Evolutionary conservation across 2,797 vertebrate genomes (phyloP), one percentile per base, ranked within the genome.

Genomic region (Rhodeus uyekii): DNA sequence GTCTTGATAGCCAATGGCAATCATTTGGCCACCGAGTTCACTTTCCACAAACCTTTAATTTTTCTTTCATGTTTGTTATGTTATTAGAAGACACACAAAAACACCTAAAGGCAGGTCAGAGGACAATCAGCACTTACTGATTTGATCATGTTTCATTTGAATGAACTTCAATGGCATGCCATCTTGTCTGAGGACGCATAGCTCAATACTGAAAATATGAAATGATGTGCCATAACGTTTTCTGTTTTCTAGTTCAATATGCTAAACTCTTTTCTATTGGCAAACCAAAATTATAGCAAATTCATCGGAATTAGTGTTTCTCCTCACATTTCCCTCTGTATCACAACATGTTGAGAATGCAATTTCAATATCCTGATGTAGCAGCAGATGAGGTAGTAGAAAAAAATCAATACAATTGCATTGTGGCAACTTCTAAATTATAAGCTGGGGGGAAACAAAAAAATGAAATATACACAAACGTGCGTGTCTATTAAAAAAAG

Each of bases 301-400:
- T 36, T 58, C 64, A 44, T 46, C 29, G 32, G 19, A 69, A 68
- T 63, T 73, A 68, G 39, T 63, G 68, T 76, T 80, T 29, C 48
- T 29, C 69, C 24, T 78, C 7, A 61, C 60, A 67, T 78, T 75
- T 81, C 22, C 19, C 55, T 73, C 55, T 27, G 24, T 78, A 64
- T 76, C 80, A 68, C 80, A 72, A 50, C 42, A 42, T 67, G 27
- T 78, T 53, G 27, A 34, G 36, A 69, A 71, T 46, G 67, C 67
- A 80, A 71, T 80, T 80, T 36, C 78, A 72, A 80, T 60, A 80
- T 63, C 42, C 67, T 72, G 53, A 24, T 80, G 55, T 80, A 72
- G 68, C 55, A 48, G 78, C 29, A 63, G 68, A 72, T 72, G 67
- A 80, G 42, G 9, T 29, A 48, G 29, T 13, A 63, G 39, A 58